A percentile compares a stretch with the other conserved stretches of the same genome.
phyloP scores from a whole-genome alignment of 2,113 vertebrate genomes.

The Natator depressus region DNA sequence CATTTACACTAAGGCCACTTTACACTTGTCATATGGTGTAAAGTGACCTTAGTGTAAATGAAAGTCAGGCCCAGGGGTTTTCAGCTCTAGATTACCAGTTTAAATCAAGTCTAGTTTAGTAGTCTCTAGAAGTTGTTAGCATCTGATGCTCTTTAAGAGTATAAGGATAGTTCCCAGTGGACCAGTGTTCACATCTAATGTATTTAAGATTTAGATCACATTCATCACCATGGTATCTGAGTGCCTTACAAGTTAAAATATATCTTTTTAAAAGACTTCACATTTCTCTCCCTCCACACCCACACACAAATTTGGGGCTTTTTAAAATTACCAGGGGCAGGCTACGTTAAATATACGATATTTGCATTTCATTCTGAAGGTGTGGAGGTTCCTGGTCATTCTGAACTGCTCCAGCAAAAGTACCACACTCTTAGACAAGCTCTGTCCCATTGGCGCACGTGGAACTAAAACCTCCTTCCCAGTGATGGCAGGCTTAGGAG shows the following conservation, averaged over 20 bases:
- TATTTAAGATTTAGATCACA: slow-evolving; percentile 55
- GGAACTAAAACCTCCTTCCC: accelerated
- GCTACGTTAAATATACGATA: not conserved
- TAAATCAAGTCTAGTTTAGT: slow-evolving; percentile 3
- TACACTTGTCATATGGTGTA: accelerated
- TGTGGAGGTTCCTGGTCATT: not conserved
- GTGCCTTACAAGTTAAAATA: slow-evolving; percentile 57
- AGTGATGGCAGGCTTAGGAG: not conserved
- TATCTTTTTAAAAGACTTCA: slow-evolving; percentile 52
- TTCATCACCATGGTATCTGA: slow-evolving; percentile 71
- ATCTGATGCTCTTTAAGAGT: slow-evolving; percentile 32
- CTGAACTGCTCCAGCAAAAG: not conserved
- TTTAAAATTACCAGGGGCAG: slow-evolving; percentile 22
- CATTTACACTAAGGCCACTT: accelerated
- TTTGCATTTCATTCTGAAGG: not conserved
- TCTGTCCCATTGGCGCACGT: accelerated
- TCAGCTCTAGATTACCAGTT: not conserved
- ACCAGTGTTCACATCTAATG: slow-evolving; percentile 52
- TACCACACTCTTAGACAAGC: not conserved
- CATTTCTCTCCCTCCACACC: slow-evolving; percentile 27
- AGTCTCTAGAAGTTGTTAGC: slow-evolving; percentile 1
- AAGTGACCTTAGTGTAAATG: not conserved
- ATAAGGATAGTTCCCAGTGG: slow-evolving; percentile 45
- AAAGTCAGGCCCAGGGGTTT: not conserved
- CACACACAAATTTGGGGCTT: slow-evolving; percentile 19